These are phyloP conservation scores for Hemistola chrysoprasaria DNA, from an alignment of 2,888 invertebrate genomes.

Conservation along the genomic window DNA sequence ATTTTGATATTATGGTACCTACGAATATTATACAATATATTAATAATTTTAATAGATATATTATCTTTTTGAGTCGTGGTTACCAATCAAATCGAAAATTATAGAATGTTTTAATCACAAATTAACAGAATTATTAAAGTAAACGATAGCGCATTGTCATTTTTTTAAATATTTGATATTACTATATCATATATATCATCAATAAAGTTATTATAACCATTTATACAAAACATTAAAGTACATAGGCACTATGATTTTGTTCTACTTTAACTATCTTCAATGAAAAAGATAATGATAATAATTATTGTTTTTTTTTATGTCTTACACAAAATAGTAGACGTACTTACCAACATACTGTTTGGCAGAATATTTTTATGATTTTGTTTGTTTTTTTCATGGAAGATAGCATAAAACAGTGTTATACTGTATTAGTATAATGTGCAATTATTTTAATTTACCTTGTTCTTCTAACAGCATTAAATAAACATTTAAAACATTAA, in stretches of 20 bases:
- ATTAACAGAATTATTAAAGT: constrained; percentile 1
- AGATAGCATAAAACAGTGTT: constrained; percentile 10
- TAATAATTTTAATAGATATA: too few relatives aligned
- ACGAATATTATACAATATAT: too few relatives aligned
- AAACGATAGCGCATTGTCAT: constrained; percentile 14
- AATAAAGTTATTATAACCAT: too few relatives aligned
- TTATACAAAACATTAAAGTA: constrained; percentile 12
- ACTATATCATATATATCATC: too few relatives aligned
- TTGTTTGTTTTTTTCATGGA: constrained; percentile 13
- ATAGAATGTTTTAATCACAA: background rate
- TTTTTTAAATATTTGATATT: too few relatives aligned
- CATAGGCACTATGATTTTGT: constrained; percentile 16
- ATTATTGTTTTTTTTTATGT: too few relatives aligned
- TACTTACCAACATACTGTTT: too few relatives aligned
- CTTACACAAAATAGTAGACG: too few relatives aligned
- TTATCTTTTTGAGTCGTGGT: too few relatives aligned
- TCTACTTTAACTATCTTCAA: constrained; percentile 20
- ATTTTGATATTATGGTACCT: too few relatives aligned
- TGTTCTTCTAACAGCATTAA: constrained; percentile 25
- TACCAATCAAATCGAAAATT: too few relatives aligned
- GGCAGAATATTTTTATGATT: too few relatives aligned
- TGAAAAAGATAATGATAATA: constrained; percentile 4
- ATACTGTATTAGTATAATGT: constrained; percentile 5
- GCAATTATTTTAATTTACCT: constrained; percentile 24
- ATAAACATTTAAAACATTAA: constrained; percentile 23